Conservation (phyloP, 2,797 vertebrate species). For the Perodicticus potto region DNA sequence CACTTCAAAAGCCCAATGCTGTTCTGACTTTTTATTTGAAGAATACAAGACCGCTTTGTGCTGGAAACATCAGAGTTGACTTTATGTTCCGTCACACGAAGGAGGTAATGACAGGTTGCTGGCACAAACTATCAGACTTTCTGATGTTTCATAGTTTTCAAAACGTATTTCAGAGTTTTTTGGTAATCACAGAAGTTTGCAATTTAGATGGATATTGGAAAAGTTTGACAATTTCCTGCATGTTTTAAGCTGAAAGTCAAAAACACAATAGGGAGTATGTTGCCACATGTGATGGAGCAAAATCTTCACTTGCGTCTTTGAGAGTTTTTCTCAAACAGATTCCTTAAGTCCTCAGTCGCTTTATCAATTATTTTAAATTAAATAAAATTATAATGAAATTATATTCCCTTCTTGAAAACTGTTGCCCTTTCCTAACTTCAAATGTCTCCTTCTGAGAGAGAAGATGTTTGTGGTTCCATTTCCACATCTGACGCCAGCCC, state of each 20-base stretch:
- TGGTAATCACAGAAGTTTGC: neutral
- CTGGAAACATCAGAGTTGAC: neutral
- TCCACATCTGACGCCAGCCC: neutral
- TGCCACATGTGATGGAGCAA: neutral
- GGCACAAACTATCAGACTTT: neutral
- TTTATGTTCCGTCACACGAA: neutral
- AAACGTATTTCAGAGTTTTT: neutral
- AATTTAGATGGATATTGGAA: neutral
- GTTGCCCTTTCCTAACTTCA: constrained; percentile 13
- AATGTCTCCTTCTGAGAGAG: constrained; percentile 46
- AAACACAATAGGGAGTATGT: neutral
- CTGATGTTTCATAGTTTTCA: neutral
- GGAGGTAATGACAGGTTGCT: neutral
- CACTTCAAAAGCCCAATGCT: constrained; percentile 50
- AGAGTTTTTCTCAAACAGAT: neutral
- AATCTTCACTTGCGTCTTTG: neutral
- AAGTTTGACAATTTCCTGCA: neutral
- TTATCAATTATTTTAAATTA: neutral
- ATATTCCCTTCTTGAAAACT: neutral
- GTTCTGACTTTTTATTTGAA: constrained; percentile 2
- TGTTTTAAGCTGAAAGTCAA: neutral
- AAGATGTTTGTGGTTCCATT: neutral
- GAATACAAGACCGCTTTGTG: constrained; percentile 17
- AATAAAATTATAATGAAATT: neutral
- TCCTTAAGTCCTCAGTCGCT: neutral